Conservation (phyloP, 1,140 invertebrate genomes). For the Drosophila navojoa region DNA sequence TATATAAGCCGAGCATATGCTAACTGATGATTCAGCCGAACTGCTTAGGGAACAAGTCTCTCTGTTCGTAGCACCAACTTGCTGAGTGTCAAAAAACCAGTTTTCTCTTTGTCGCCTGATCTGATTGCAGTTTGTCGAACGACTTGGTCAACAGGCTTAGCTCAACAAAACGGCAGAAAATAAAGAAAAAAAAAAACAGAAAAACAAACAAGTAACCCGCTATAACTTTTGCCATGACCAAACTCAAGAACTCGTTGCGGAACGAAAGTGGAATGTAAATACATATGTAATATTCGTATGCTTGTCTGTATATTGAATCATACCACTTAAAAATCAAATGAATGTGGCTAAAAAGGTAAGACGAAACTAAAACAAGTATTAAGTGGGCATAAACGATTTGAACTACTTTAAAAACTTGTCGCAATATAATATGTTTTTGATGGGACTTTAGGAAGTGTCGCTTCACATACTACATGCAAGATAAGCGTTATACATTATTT, state of each 20-base stretch:
- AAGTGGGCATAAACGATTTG: no score
- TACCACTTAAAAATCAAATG: constrained; percentile 15
- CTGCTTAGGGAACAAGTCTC: constrained; percentile 37
- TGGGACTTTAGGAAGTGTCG: no score
- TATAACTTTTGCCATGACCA: constrained; percentile 42
- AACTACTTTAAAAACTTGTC: no score
- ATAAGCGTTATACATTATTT: no score
- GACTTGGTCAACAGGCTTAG: constrained; percentile 6
- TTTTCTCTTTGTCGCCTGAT: constrained; percentile 39
- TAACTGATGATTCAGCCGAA: constrained; percentile 22
- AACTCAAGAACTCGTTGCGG: constrained; percentile 38
- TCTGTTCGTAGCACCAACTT: constrained; percentile 6
- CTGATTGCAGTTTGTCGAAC: constrained; percentile 48
- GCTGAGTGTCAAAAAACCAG: constrained; percentile 23
- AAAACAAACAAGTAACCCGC: constrained; percentile 25
- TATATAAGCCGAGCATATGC: background rate
- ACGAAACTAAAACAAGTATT: no score
- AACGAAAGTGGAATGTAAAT: constrained; percentile 42
- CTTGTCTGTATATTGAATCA: background rate
- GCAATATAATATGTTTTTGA: no score
- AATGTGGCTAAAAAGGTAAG: background rate
- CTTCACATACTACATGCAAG: no score
- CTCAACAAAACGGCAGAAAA: constrained; percentile 8
- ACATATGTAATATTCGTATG: background rate
- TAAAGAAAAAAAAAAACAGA: background rate